Base-by-base conservation (phyloP, 2,888 invertebrate genomes). In the Ganaspis brasiliensis region DNA sequence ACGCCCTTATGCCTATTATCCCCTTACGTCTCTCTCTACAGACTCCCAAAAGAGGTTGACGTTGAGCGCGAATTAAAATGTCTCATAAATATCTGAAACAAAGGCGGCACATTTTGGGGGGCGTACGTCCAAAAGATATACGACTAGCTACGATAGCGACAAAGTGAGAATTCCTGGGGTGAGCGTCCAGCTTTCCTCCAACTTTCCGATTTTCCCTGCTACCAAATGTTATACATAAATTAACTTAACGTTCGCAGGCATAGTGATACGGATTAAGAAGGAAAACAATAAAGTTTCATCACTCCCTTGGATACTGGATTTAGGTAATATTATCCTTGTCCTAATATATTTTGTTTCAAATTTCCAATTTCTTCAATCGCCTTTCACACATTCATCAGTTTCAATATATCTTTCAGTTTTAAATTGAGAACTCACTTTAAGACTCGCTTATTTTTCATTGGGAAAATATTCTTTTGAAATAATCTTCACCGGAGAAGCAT, bases 71-170 rank as follows among this genome's bases (percentile, higher is more conserved):
- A 91, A 91, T 91, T 91, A 91, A 91, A 91, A 90, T 91, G 91
- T 89, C 91, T 91, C 91, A 91, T 91, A 91, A 91, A 91, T 91
- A 91, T 91, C 91, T 89, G 90, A 91, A 91, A 91, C 91, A 91
- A 91, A 91, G 91, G 90, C 91, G 87, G 88, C 79, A 84, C 89
- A 89, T 88, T 90, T 89, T 89, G 87, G 88, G 89, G 90, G 91
- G 89, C 89, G 90, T 89, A 89, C 89, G 87, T 87, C 84, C 83
- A 87, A 87, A 88, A 91, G 91, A 91, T 91, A 90, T 90, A 91
- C 89, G 89, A 81, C 87, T 86, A 86, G 87, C 86, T 87, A 87
- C 86, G 87, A 87, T 86, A 87, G 84, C 82, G 67, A 67, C 67
- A 37, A 67, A 67, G 45, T 40, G 67, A 67, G 45, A 67, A 67